Evolutionary conservation across 2,888 invertebrate species (phyloP).

Genomic region (Scaptomyza caliginosa): DNA sequence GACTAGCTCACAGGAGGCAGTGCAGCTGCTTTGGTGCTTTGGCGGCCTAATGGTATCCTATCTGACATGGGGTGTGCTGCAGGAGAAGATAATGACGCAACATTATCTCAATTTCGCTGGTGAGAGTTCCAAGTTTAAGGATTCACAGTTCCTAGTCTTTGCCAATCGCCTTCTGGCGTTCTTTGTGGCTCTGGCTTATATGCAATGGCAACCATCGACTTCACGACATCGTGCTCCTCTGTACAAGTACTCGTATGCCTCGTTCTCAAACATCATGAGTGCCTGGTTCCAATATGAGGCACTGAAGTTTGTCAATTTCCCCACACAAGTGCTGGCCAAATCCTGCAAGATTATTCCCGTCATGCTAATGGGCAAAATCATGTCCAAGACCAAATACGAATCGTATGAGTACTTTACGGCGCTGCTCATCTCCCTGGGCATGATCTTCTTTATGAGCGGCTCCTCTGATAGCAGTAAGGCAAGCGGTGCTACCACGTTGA

Average conservation of each 20-base stretch:
- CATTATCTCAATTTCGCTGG: slow-evolving; percentile 88
- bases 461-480: slow-evolving; percentile 87
- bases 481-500: slow-evolving; percentile 89
- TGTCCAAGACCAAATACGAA: slow-evolving; percentile 94
- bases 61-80: slow-evolving; percentile 97
- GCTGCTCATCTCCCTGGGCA: slow-evolving; percentile 94
- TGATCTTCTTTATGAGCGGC: slow-evolving; percentile 95
- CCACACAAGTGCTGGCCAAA: slow-evolving; percentile 97
- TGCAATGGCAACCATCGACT: slow-evolving; percentile 86
- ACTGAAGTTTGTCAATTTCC: slow-evolving; percentile 98
- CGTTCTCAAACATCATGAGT: slow-evolving; percentile 98
- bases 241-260: slow-evolving; percentile 97
- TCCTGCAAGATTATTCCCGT: slow-evolving; percentile 99
- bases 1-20: slow-evolving; percentile 86
- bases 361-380: slow-evolving; percentile 98
- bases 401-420: slow-evolving; percentile 97
- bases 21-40: slow-evolving; percentile 91
- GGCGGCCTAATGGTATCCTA: slow-evolving; percentile 95
- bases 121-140: slow-evolving; percentile 89
- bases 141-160: slow-evolving; percentile 98
- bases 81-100: slow-evolving; percentile 99
- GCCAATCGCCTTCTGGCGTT: slow-evolving; percentile 96
- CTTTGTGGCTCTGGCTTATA: slow-evolving; percentile 87
- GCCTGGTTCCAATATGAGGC: slow-evolving; percentile 99
- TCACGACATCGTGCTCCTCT: slow-evolving; percentile 92